phyloP scores from a whole-genome alignment of 1,140 invertebrate genomes.

The Drosophila ambigua region DNA sequence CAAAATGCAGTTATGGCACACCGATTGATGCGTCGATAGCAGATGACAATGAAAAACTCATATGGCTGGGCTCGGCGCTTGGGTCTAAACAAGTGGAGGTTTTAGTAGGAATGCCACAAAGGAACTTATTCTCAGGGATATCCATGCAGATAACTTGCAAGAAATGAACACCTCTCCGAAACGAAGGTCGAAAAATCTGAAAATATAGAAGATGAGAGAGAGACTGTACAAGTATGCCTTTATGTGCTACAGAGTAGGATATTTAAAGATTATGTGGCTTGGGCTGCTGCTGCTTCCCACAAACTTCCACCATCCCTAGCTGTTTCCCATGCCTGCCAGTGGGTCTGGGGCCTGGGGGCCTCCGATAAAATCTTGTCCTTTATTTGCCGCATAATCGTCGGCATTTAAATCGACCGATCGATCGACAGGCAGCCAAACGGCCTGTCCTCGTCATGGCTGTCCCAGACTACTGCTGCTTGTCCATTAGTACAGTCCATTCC shows the following conservation, averaged over 20 bases:
- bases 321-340: neutral
- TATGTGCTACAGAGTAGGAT: no score
- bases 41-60: slow-evolving; percentile 29
- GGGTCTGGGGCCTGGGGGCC: no score
- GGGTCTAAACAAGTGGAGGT: slow-evolving; percentile 19
- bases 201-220: no score
- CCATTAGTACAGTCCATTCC: slow-evolving; percentile 12
- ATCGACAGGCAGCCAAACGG: neutral
- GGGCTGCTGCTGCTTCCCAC: no score
- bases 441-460: neutral
- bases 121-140: neutral
- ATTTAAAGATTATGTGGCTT: no score
- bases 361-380: slow-evolving; percentile 1
- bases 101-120: slow-evolving; percentile 30
- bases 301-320: no score
- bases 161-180: slow-evolving; percentile 7
- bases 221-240: no score
- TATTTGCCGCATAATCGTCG: slow-evolving; percentile 13
- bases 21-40: slow-evolving; percentile 63
- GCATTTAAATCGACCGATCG: slow-evolving; percentile 4
- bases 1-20: slow-evolving; percentile 71
- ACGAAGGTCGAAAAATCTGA: no score
- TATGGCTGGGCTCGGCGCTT: slow-evolving; percentile 23
- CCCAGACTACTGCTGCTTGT: neutral
- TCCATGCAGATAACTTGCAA: neutral